Evolutionary conservation across 53 echinoderm and acorn worm genomes (phyloP).

Genomic region (Astropecten irregularis): DNA sequence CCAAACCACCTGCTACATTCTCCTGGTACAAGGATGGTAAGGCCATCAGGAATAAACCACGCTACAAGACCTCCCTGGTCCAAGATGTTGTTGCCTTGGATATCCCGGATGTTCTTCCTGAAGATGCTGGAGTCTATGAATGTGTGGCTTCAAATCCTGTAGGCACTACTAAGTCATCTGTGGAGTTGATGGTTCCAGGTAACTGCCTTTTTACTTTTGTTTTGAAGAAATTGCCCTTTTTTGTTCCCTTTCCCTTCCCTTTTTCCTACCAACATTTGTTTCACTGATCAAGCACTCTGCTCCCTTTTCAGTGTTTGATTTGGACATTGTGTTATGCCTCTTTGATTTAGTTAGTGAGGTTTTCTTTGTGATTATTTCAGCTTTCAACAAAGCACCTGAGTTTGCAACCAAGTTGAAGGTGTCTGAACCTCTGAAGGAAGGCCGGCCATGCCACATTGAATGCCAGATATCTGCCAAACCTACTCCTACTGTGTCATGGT

Average conservation of each 20-base stretch:
- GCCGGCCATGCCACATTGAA: constrained; percentile 59
- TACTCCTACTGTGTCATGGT: constrained; percentile 71
- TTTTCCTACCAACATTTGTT: too few relatives aligned
- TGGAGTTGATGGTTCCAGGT: constrained; percentile 88
- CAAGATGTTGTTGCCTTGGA: constrained; percentile 71
- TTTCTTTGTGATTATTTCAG: not conserved
- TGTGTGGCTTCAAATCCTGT: constrained; percentile 88
- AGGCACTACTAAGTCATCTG: constrained; percentile 73
- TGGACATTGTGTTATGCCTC: too few relatives aligned
- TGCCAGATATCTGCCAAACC: constrained; percentile 66
- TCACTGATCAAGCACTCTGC: too few relatives aligned
- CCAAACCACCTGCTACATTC: constrained; percentile 76
- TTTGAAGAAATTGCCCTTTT: too few relatives aligned
- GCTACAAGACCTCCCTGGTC: constrained; percentile 68
- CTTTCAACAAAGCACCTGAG: constrained; percentile 45
- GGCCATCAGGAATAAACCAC: constrained; percentile 61
- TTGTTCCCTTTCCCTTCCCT: too few relatives aligned
- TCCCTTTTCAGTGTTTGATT: too few relatives aligned
- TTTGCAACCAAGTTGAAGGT: constrained; percentile 58
- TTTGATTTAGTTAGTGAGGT: too few relatives aligned
- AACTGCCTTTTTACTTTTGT: not conserved
- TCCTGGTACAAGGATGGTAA: constrained; percentile 95
- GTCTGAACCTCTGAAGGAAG: constrained; percentile 59
- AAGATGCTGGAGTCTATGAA: constrained; percentile 86
- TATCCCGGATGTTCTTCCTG: constrained; percentile 74